Percentiles rank a stretch among this genome's conserved stretches.
phyloP scores from a whole-genome alignment of 2,888 invertebrate species.

The Phorcus lineatus region DNA sequence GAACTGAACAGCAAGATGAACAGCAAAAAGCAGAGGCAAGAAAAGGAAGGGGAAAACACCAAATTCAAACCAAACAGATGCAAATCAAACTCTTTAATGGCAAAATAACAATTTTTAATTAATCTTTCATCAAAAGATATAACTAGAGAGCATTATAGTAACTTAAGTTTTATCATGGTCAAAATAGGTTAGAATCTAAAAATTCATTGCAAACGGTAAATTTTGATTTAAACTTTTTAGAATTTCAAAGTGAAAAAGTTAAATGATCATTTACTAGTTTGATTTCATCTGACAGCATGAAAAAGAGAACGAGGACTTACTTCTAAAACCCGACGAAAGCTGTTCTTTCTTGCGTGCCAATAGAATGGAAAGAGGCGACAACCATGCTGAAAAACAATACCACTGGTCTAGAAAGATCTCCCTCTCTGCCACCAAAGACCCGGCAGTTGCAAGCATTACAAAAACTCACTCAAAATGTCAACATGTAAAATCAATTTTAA shows the following conservation, averaged over 20 bases:
- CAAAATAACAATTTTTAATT: too few relatives aligned
- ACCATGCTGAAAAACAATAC: conserved; percentile 55
- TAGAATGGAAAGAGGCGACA: conserved; percentile 57
- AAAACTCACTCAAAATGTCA: background rate
- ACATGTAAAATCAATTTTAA: background rate
- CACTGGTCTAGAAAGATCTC: background rate
- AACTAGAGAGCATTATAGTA: too few relatives aligned
- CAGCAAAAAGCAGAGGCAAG: conserved; percentile 8
- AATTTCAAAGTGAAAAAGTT: too few relatives aligned
- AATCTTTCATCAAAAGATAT: too few relatives aligned
- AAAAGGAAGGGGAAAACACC: background rate
- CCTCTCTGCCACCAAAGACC: background rate
- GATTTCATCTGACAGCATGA: too few relatives aligned
- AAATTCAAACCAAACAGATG: background rate
- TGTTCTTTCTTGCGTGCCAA: conserved; percentile 61
- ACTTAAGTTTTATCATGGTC: too few relatives aligned
- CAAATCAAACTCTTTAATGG: too few relatives aligned
- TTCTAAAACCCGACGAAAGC: conserved; percentile 60
- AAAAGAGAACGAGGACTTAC: conserved; percentile 55
- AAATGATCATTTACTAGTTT: too few relatives aligned
- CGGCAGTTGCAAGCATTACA: background rate
- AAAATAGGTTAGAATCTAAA: too few relatives aligned
- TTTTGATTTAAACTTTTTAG: too few relatives aligned
- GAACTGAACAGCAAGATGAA: background rate
- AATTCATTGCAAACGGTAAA: too few relatives aligned